Conservation (phyloP, 1,140 invertebrate genomes). For the Drosophila azteca region DNA sequence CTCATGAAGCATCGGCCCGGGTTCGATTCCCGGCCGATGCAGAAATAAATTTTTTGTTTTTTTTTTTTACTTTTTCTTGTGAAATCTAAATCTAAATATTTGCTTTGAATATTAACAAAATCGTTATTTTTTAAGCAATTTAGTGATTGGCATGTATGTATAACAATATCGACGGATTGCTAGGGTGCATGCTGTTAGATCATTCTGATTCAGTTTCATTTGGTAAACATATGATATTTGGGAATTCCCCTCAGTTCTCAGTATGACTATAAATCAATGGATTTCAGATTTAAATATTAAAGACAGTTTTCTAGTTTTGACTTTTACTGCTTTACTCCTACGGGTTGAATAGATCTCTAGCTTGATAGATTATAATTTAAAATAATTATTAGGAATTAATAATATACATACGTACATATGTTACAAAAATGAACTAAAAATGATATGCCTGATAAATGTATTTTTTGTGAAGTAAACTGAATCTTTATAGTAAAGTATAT, state of each 20-base stretch:
- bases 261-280: slow-evolving; percentile 28
- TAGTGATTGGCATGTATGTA: slow-evolving; percentile 17
- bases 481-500: too few species aligned
- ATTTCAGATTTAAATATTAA: background rate
- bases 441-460: too few species aligned
- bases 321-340: background rate
- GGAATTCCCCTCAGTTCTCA: slow-evolving; percentile 12
- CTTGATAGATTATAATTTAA: too few species aligned
- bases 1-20: slow-evolving; percentile 87
- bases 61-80: background rate
- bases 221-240: background rate
- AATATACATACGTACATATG: too few species aligned
- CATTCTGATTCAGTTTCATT: too few species aligned
- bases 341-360: too few species aligned
- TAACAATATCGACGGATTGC: background rate
- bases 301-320: background rate
- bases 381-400: too few species aligned
- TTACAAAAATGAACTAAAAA: too few species aligned
- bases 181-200: too few species aligned
- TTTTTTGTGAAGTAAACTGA: too few species aligned
- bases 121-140: slow-evolving; percentile 19
- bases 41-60: slow-evolving; percentile 68
- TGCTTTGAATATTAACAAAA: slow-evolving; percentile 20
- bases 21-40: slow-evolving; percentile 94
- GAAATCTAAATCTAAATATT: background rate